Base-by-base conservation (phyloP, 2,797 vertebrate genomes). In the Ataeniobius toweri region DNA sequence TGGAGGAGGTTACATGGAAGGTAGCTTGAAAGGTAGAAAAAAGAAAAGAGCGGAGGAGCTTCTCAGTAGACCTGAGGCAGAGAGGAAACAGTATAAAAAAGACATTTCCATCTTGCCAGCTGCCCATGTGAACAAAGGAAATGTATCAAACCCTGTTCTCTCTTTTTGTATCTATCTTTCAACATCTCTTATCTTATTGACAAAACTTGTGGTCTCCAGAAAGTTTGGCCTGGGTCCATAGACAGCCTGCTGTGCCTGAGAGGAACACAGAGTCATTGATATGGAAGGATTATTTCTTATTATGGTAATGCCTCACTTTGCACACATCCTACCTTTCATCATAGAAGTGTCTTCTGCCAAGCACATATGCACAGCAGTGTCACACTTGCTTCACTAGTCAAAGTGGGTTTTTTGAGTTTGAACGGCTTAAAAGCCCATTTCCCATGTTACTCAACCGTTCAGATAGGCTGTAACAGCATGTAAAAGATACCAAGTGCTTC, bases 221-320 rank as follows among this genome's bases (percentile, higher is more conserved):
- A 88, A 87, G 88, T 80, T 53, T 59, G 46, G 85, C 68, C 78
- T 26, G 75, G 87, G 88, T 79, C 81, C 77, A 73, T 39, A 79
- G 69, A 86, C 80, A 88, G 84, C 81, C 71, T 61, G 81, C 84
- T 81, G 83, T 79, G 82, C 68, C 86, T 85, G 78, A 86, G 87
- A 86, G 84, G 53, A 81, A 79, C 85, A 82, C 73, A 69, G 84
- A 88, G 89, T 87, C 84, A 91, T 81, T 89, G 91, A 94, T 92
- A 93, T 48, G 75, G 81, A 67, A 44, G 89, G 91, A 94, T 95
- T 93, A 94, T 92, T 86, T 94, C 74, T 84, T 89, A 89, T 93
- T 91, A 89, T 91, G 84, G 89, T 88, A 90, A 90, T 79, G 87
- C 83, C 85, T 89, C 84, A 76, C 84, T 85, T 80, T 88, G 73